Base-by-base conservation (phyloP, 1,140 invertebrate species). In the Solenopsis fugax region DNA sequence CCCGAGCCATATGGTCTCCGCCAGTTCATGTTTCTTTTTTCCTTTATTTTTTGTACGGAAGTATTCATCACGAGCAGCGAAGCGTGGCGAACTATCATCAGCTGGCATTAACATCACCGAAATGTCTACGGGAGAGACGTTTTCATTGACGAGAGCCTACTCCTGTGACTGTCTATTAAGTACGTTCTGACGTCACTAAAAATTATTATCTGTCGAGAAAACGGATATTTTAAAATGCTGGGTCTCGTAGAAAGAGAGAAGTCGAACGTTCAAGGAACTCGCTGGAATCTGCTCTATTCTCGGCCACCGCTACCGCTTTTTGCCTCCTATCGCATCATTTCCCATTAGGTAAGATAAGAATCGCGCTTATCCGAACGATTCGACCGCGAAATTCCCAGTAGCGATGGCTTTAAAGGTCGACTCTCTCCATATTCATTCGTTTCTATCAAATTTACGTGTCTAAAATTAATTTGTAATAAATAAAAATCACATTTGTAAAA, bases 271-370 rank as follows among this genome's bases (percentile, higher is more conserved):
- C 24, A 16, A 48, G 12, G 37, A 82, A 73, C 18, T 81, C 64
- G 48, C 24, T 37, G 64, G 34, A 81, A 56, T 81, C n/a, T 50
- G 62, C 50, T 81, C 48, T 71, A 71, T 71, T 81, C 50, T 67
- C 16, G 77, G 48, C 16, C 10, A 52, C 5, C 10, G 41, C 56
- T 37, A 24, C 16, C 48, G 34, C 64, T 69, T 65, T 81, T 81
- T 81, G 50, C 77, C 16, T 81, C 50, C 64, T 37, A 48, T 67
- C 60, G 6, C 45, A 45, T 48, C 29, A 71, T 54, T 77, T 77
- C 58, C 58, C 34, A 77, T 52, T 29, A 62, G 24, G 29, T 24
- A 34, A 80, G 62, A 80, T 67, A 80, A 54, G n/a, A 48, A 67
- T 67, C 60, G 29, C 45, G 41, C 41, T 77, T 77, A 64, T 64